A percentile compares a stretch with the other conserved stretches of the same genome.
Evolutionary conservation across 2,113 vertebrate species (phyloP).

Genomic region (Nycticorax nycticorax): DNA sequence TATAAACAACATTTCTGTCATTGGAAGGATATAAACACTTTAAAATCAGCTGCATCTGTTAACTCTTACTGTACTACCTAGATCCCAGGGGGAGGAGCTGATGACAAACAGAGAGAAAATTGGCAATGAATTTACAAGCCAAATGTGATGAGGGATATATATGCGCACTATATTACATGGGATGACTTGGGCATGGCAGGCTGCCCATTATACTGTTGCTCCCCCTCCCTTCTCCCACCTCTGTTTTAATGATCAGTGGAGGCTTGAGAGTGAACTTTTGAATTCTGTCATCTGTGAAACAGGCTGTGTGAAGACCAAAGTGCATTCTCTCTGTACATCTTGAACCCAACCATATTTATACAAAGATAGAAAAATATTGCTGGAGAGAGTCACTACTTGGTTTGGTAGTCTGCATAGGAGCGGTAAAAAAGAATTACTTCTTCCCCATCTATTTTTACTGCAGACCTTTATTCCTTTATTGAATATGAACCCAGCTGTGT

Average conservation of each 20-base stretch:
- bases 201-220: neutral
- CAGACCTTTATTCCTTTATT: neutral
- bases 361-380: neutral
- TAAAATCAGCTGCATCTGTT: slow-evolving; percentile 5
- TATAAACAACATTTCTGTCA: neutral
- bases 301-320: neutral
- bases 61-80: neutral
- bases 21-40: neutral
- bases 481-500: neutral
- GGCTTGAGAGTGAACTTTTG: neutral
- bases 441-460: neutral
- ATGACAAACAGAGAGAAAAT: neutral
- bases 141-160: neutral
- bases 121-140: neutral
- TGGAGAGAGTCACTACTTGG: neutral
- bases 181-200: neutral
- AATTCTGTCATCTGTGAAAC: neutral
- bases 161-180: neutral
- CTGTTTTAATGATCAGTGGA: neutral
- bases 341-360: neutral
- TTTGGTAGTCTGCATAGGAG: neutral
- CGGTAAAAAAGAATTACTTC: neutral
- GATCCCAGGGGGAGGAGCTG: neutral
- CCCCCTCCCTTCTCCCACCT: neutral
- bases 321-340: neutral